Percentiles rank a stretch among this genome's conserved stretches.
These are phyloP conservation scores for Coenobita brevimanus DNA, from an alignment of 1,140 invertebrate genomes.

Conservation along the genomic window DNA sequence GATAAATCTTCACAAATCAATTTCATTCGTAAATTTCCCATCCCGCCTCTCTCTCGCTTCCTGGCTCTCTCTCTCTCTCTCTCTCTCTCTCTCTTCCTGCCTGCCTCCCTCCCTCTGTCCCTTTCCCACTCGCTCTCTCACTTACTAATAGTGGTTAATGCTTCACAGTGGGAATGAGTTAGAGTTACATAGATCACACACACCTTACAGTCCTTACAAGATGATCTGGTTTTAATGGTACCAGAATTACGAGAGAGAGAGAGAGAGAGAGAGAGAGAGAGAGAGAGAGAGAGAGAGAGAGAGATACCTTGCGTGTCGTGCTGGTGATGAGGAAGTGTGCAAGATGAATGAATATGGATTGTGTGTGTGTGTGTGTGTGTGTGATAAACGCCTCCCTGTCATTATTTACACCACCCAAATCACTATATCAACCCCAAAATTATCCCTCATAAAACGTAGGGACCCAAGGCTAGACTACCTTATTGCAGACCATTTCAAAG, in stretches of 20 bases:
- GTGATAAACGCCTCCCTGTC: not conserved
- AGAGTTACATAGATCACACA: not conserved
- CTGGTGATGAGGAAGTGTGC: not conserved
- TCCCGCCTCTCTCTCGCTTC: not conserved
- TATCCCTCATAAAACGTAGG: too few relatives aligned
- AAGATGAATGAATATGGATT: not conserved
- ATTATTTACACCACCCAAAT: too few relatives aligned
- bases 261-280: too few relatives aligned
- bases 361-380: too few relatives aligned
- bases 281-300: not conserved
- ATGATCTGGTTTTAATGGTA: not conserved
- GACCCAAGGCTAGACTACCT: too few relatives aligned
- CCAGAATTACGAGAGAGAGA: too few relatives aligned
- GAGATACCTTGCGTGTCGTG: not conserved
- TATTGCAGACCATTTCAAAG: too few relatives aligned
- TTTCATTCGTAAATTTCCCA: not conserved
- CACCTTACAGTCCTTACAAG: not conserved
- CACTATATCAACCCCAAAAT: too few relatives aligned
- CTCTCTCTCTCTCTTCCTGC: too few relatives aligned
- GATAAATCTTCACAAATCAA: not conserved
- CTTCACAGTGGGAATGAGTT: not conserved
- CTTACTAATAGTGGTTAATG: constrained; percentile 3
- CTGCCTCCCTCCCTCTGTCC: not conserved
- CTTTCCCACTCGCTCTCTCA: not conserved
- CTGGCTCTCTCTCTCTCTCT: too few relatives aligned